These are phyloP conservation scores for Austrolebias charrua DNA, from an alignment of 2,797 vertebrate species.

Conservation along the genomic window DNA sequence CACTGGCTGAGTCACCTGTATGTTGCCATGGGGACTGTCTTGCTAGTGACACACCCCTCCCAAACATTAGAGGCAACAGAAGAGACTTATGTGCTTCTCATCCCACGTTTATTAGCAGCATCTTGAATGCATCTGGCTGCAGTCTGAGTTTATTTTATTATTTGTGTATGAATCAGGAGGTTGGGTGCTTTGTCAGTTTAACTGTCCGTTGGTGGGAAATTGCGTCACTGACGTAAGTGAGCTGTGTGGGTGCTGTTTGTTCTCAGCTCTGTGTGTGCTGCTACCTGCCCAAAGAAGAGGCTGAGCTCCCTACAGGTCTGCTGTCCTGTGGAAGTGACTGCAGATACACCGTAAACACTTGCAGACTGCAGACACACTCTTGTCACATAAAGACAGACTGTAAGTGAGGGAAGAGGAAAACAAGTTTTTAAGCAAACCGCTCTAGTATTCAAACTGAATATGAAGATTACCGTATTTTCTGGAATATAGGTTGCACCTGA, in stretches of 20 bases:
- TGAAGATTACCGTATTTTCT: no score
- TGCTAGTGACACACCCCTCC: slow-evolving; percentile 54
- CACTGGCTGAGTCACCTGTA: slow-evolving; percentile 74
- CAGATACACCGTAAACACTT: neutral
- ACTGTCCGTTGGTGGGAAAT: slow-evolving; percentile 53
- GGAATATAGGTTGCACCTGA: no score
- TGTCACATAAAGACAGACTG: neutral
- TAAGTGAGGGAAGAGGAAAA: slow-evolving; percentile 18
- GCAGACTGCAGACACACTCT: slow-evolving; percentile 6
- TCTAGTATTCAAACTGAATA: no score
- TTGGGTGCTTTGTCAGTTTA: slow-evolving; percentile 43
- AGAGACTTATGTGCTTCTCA: slow-evolving; percentile 16
- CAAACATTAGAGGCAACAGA: slow-evolving; percentile 28
- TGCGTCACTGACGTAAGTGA: slow-evolving; percentile 55
- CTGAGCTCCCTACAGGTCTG: slow-evolving; percentile 9
- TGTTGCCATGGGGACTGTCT: slow-evolving; percentile 76
- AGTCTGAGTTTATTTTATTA: neutral
- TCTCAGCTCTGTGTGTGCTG: slow-evolving; percentile 36
- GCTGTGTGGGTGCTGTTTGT: slow-evolving; percentile 64
- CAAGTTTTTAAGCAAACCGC: neutral
- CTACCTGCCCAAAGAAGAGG: slow-evolving; percentile 51
- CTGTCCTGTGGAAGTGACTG: slow-evolving; percentile 8
- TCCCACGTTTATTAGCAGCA: slow-evolving; percentile 13
- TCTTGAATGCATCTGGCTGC: slow-evolving; percentile 38
- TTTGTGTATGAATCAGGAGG: slow-evolving; percentile 18